These are phyloP conservation scores for Chionoecetes opilio DNA, from an alignment of 1,140 invertebrate genomes.

Conservation along the genomic window DNA sequence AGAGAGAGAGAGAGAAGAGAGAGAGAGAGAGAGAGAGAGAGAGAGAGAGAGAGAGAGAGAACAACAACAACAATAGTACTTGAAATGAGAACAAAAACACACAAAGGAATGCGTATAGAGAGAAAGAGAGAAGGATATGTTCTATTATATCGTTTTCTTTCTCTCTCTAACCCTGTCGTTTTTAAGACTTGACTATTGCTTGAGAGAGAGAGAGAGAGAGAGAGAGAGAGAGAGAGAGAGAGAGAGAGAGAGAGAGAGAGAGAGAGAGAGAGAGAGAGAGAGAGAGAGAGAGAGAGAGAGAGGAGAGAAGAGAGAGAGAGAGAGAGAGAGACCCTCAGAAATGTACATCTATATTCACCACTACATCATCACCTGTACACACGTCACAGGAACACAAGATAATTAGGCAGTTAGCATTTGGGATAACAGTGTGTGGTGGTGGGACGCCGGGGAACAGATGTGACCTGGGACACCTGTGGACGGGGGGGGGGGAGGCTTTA, in stretches of 20 bases:
- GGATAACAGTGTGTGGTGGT: not conserved
- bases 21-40: not conserved
- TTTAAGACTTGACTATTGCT: too few species aligned
- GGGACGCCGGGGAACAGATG: not conserved
- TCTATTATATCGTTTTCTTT: too few species aligned
- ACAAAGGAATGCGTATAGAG: not conserved
- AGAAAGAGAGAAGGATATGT: too few species aligned
- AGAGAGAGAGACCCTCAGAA: too few species aligned
- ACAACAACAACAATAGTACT: too few species aligned
- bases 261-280: slow-evolving; percentile 31
- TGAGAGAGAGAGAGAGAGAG: not conserved
- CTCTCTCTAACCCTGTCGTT: too few species aligned
- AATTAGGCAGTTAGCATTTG: not conserved
- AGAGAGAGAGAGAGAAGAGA: not conserved
- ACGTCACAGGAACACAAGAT: not conserved
- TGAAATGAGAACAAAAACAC: not conserved
- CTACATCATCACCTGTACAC: not conserved
- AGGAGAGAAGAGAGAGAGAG: not conserved
- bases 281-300: slow-evolving; percentile 16
- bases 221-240: slow-evolving; percentile 31
- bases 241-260: slow-evolving; percentile 23
- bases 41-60: slow-evolving; percentile 17
- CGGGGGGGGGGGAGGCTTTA: not conserved
- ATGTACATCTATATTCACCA: too few species aligned
- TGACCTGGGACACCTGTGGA: slow-evolving; percentile 2